Percentiles rank a stretch among this genome's conserved stretches.
Evolutionary conservation across 2,888 invertebrate species (phyloP).

Genomic region (Priocnemis perturbator): DNA sequence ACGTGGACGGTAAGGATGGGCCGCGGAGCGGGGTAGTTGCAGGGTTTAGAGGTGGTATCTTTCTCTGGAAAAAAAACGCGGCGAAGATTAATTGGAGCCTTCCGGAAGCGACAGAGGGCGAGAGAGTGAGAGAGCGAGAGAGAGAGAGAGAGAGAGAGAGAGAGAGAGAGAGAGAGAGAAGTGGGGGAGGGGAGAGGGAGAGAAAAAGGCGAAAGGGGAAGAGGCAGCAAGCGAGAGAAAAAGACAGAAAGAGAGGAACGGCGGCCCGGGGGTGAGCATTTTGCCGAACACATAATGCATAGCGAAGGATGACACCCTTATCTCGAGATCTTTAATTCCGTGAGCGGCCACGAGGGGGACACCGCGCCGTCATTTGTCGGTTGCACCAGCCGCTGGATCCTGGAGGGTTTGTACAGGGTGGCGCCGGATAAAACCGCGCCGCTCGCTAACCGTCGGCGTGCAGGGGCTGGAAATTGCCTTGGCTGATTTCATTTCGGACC

Average conservation of each 20-base stretch:
- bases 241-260: conserved; percentile 16
- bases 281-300: conserved; percentile 70
- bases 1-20: not conserved
- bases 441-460: conserved; percentile 52
- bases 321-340: conserved; percentile 74
- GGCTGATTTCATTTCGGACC: conserved; percentile 74
- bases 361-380: conserved; percentile 73
- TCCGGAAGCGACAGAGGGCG: conserved; percentile 41
- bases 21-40: conserved; percentile 20
- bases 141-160: not conserved
- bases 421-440: conserved; percentile 53
- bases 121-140: conserved; percentile 8
- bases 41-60: conserved; percentile 33
- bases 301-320: conserved; percentile 72
- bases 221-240: conserved; percentile 20
- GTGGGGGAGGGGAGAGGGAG: conserved; percentile 19
- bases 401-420: conserved; percentile 14
- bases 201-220: conserved; percentile 6
- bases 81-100: conserved; percentile 66
- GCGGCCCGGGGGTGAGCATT: conserved; percentile 60
- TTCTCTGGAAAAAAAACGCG: conserved; percentile 43
- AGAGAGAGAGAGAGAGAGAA: not conserved
- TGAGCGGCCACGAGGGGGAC: conserved; percentile 62
- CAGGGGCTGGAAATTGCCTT: conserved; percentile 72
- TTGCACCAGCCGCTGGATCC: conserved; percentile 56